Base-by-base conservation (phyloP, 2,888 invertebrate species). In the Limnephilus auricula region DNA sequence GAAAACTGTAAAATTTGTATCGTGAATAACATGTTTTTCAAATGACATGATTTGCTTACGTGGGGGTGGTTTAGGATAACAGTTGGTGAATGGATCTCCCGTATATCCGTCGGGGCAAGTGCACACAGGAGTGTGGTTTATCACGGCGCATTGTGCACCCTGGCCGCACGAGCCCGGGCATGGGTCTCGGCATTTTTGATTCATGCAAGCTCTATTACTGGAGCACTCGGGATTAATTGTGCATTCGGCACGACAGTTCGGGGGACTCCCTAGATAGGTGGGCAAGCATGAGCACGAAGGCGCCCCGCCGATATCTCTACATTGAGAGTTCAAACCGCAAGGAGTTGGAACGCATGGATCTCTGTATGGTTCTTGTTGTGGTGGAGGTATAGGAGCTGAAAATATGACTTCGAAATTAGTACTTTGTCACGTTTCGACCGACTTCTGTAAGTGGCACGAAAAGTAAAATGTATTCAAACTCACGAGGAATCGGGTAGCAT, bases 191-290 rank as follows among this genome's bases (percentile, higher is more conserved):
- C 97, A 97, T 94, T 96, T 97, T 94, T 97, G 96, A 92, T 96
- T 96, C 40, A 97, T 96, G 93, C 97, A 97, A 12, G 97, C 96
- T 92, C 96, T 95, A 92, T 97, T 96, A 92, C 96, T 96, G 12
- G 96, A 94, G 94, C 98, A 98, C 91, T 98, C 97, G 32, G 97
- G 95, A 94, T 97, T 97, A 45, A 98, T 96, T 25, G 96, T 95
- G 94, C 97, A 97, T 94, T 97, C 97, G 10, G 97, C 97, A 65
- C 97, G 96, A 94, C 97, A 97, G 93, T 96, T 96, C 2, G 97
- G 97, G 80, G 98, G 98, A 88, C 96, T 96, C 83, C 98, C 98
- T 91, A 97, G 96, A 94, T 97, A 98, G 92, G 96, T 96, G 65
- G 95, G 94, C 78, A 96, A 94, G 94, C 97, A 97, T 25, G 96